Evolutionary conservation across 2,888 invertebrate genomes (phyloP), one percentile per base, ranked within the genome.

Genomic region (Epinotia ramella): DNA sequence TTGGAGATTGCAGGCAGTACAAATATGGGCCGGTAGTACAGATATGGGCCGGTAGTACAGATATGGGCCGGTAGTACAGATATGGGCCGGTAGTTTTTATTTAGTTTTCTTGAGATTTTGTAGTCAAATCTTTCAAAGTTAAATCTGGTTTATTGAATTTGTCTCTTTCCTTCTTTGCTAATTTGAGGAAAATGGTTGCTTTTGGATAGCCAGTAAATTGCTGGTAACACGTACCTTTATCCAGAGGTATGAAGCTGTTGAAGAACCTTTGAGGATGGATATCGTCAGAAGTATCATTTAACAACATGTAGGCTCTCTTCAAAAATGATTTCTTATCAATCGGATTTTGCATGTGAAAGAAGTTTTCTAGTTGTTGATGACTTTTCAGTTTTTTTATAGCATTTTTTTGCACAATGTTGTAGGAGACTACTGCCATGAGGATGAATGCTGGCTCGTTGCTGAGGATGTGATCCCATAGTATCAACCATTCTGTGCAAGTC

Each of bases 401-500:
- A 81, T 96, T 95, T 75, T 96, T 95, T 79, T 96, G 96, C 1
- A 96, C 88, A 77, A 97, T 95, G 84, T 96, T 97, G 84, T 97
- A 98, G 4, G 98, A 97, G 1, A 96, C 96, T 1, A 96, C 95
- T 59, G 96, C 95, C 92, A 97, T 96, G 12, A 98, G 85, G 11
- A 98, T 91, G 85, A 97, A 97, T n/a, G 96, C 95, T 0, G 97
- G 96, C 81, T 97, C 97, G 87, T 96, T 96, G 24, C 97, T 96
- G 5, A 98, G 87, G 67, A 98, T 95, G 86, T 98, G 97, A 88
- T 98, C 98, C 97, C 98, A 98, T 59, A 98, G 90, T 78, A 95
- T 95, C 73, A 97, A 87, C 98, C 98, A 98, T 84, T 98, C 97
- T 0, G 95, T 94, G 71, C 96, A 95, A 5, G 96, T 96, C 13